Evolutionary conservation across 2,888 invertebrate species (phyloP).

Genomic region (Tanaodytes sp.): DNA sequence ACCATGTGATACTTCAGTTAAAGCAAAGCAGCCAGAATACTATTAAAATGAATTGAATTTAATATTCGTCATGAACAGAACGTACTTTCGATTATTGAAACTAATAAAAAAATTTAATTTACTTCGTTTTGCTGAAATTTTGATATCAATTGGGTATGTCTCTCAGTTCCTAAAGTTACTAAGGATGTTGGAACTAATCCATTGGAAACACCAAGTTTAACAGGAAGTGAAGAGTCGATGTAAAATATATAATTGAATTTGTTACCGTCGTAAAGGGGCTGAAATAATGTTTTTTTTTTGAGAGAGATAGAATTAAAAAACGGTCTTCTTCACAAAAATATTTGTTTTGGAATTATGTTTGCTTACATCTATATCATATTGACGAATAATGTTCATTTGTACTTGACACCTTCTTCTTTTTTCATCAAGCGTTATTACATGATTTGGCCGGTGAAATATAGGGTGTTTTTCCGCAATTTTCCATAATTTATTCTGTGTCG

Average conservation of each 20-base stretch:
- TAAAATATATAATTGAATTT: conserved; percentile 62
- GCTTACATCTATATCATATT: conserved; percentile 57
- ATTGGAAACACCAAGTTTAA: conserved; percentile 69
- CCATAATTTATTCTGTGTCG: conserved; percentile 88
- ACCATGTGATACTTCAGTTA: conserved; percentile 96
- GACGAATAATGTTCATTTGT: conserved; percentile 54
- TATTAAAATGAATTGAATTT: conserved; percentile 67
- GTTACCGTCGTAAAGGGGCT: conserved; percentile 36
- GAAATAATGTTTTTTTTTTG: conserved; percentile 6
- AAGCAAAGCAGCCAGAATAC: conserved; percentile 86
- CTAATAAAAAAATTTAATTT: conserved; percentile 40
- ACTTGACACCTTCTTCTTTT: conserved; percentile 75
- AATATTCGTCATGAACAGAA: too few species aligned
- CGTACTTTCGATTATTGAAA: too few species aligned
- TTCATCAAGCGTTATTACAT: conserved; percentile 80
- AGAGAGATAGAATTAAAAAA: too few species aligned
- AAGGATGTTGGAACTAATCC: conserved; percentile 74
- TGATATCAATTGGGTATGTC: conserved; percentile 70
- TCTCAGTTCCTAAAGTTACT: conserved; percentile 73
- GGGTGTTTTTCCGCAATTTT: conserved; percentile 83
- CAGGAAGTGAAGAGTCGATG: conserved; percentile 68
- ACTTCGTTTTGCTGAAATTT: conserved; percentile 68
- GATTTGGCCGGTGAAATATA: conserved; percentile 79
- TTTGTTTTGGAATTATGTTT: not conserved
- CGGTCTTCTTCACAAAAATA: too few species aligned